Conservation (phyloP, 2,888 invertebrate genomes). For the Xylota segnis region DNA sequence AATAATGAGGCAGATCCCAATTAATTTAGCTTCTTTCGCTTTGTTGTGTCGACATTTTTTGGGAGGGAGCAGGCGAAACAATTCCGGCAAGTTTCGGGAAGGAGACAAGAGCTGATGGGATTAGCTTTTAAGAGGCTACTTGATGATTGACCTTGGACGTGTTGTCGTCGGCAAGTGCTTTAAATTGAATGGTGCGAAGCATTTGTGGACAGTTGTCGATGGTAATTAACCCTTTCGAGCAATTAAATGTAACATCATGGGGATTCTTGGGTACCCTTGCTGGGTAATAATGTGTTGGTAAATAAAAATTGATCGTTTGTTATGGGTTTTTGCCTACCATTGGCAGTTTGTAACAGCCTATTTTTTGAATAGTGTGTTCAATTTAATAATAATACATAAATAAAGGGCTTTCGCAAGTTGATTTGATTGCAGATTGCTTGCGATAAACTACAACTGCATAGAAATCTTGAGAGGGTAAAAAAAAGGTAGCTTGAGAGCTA, state of each 20-base stretch:
- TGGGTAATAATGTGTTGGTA: conserved; percentile 27
- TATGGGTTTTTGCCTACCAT: not conserved
- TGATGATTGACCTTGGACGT: conserved; percentile 50
- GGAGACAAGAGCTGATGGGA: conserved; percentile 50
- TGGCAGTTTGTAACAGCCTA: conserved; percentile 6
- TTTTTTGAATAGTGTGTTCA: not conserved
- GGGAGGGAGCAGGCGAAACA: conserved; percentile 13
- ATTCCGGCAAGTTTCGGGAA: conserved; percentile 36
- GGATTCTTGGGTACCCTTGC: conserved; percentile 1
- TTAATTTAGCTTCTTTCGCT: conserved; percentile 53
- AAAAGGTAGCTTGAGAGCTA: too few relatives aligned
- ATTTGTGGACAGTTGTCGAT: conserved; percentile 42
- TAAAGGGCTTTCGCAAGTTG: too few relatives aligned
- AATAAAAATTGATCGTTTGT: conserved; percentile 15
- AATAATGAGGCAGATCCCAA: conserved; percentile 66
- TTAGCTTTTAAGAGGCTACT: conserved; percentile 26
- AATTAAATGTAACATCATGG: conserved; percentile 40
- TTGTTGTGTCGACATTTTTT: conserved; percentile 45
- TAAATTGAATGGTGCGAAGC: conserved; percentile 24
- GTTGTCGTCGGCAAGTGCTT: conserved; percentile 23
- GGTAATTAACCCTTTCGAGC: conserved; percentile 50
- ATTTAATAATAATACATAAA: too few relatives aligned
- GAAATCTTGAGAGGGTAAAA: too few relatives aligned
- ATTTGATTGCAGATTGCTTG: too few relatives aligned
- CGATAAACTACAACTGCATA: too few relatives aligned